These are phyloP conservation scores for Phaedon cochleariae DNA, from an alignment of 2,888 invertebrate species.

Conservation along the genomic window DNA sequence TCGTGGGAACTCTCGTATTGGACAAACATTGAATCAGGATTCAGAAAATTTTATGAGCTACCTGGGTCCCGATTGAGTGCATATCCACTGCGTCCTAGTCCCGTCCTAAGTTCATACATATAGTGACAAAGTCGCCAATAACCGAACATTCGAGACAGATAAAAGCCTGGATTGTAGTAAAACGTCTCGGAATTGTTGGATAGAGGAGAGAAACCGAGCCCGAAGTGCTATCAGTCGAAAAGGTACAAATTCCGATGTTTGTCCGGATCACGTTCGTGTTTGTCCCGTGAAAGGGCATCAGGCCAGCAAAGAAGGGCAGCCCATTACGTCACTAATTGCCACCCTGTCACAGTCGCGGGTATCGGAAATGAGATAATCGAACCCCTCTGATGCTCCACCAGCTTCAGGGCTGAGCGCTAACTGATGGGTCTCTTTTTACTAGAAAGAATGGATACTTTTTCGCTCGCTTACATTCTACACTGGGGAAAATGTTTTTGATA, in stretches of 20 bases:
- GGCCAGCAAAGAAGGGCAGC: constrained; percentile 48
- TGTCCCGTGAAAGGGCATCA: constrained; percentile 49
- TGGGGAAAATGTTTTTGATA: too few relatives aligned
- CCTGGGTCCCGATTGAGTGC: too few relatives aligned
- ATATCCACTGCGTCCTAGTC: too few relatives aligned
- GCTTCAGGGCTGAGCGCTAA: background rate
- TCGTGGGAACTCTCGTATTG: too few relatives aligned
- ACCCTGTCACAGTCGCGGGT: constrained; percentile 57
- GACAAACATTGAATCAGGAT: too few relatives aligned
- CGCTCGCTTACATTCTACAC: constrained; percentile 4
- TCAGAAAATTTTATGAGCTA: too few relatives aligned
- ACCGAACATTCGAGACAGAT: background rate
- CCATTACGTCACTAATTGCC: constrained; percentile 59
- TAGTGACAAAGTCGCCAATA: background rate
- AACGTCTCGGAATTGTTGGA: constrained; percentile 38
- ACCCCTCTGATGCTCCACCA: constrained; percentile 28
- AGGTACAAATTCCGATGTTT: constrained; percentile 49
- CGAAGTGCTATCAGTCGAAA: constrained; percentile 39
- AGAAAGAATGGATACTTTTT: constrained; percentile 6
- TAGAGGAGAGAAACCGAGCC: constrained; percentile 20
- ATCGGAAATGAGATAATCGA: constrained; percentile 61
- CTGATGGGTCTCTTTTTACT: background rate
- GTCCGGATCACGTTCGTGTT: constrained; percentile 46
- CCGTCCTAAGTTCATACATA: too few relatives aligned
- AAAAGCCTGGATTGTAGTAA: constrained; percentile 33